Percentiles rank a stretch among this genome's conserved stretches.
Conservation (phyloP, 2,888 invertebrate species). For the Clostera curtula region DNA sequence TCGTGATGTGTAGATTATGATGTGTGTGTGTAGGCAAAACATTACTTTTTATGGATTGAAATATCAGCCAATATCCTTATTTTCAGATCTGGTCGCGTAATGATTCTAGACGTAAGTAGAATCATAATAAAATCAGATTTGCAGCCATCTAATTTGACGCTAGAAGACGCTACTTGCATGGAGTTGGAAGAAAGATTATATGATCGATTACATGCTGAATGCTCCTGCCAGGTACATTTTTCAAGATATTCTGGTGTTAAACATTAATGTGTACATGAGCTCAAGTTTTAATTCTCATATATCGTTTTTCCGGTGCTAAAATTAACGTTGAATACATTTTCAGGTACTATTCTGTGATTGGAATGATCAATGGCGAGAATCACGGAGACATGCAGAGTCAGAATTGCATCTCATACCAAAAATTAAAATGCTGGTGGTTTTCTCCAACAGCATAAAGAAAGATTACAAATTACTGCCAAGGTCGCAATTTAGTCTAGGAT, state of each 20-base stretch:
- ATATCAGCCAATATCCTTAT: background rate
- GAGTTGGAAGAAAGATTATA: constrained; percentile 88
- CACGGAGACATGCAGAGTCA: constrained; percentile 80
- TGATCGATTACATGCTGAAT: constrained; percentile 82
- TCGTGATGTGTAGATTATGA: too few relatives aligned
- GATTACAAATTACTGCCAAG: constrained; percentile 81
- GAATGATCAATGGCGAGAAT: constrained; percentile 85
- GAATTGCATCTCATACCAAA: constrained; percentile 84
- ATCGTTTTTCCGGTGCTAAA: background rate
- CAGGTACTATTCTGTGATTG: constrained; percentile 72
- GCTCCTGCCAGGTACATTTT: constrained; percentile 77
- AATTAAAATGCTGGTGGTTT: constrained; percentile 77
- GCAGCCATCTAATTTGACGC: constrained; percentile 78
- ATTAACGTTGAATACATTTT: background rate
- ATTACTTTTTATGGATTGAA: too few relatives aligned
- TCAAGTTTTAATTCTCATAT: background rate
- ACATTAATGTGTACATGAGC: background rate
- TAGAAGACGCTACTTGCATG: constrained; percentile 87
- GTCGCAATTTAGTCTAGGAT: constrained; percentile 36
- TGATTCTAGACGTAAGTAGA: constrained; percentile 83
- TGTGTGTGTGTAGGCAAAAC: too few relatives aligned
- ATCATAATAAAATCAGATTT: constrained; percentile 82
- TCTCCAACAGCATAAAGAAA: constrained; percentile 84
- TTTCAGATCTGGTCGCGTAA: constrained; percentile 78
- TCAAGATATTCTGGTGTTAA: background rate